phyloP scores from a whole-genome alignment of 1,140 invertebrate species.

The Drosophila subpulchrella region DNA sequence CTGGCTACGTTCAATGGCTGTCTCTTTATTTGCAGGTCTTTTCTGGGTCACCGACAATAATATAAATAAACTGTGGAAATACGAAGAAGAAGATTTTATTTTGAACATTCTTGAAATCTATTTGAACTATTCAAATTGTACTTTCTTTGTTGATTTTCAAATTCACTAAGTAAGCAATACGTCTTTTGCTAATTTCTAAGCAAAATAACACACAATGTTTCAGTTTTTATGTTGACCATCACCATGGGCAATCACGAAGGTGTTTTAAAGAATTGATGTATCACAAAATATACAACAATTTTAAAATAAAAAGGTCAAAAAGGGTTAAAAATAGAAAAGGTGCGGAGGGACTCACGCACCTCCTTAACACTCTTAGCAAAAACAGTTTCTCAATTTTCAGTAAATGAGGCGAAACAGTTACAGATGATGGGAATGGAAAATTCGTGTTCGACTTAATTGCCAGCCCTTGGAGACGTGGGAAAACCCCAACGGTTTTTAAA shows the following conservation, averaged over 20 bases:
- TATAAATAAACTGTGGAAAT: background rate
- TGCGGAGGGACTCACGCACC: background rate
- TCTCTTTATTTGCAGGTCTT: background rate
- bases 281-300: too few species aligned
- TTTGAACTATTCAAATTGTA: too few species aligned
- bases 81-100: too few species aligned
- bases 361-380: background rate
- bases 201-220: too few species aligned
- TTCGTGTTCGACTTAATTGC: conserved; percentile 27
- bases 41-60: background rate
- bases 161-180: too few species aligned
- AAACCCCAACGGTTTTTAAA: conserved; percentile 3
- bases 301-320: too few species aligned
- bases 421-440: conserved; percentile 9
- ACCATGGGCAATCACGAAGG: background rate
- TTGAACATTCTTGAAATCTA: too few species aligned
- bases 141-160: too few species aligned
- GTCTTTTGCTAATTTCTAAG: too few species aligned
- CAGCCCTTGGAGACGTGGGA: too few species aligned
- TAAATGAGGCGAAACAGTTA: conserved; percentile 16
- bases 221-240: too few species aligned
- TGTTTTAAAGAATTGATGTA: too few species aligned
- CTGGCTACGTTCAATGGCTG: background rate
- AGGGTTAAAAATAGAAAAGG: background rate
- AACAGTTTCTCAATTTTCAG: conserved; percentile 16